Percentiles rank a stretch among this genome's conserved stretches.
These are phyloP conservation scores for Marcusenius ussheri DNA, from an alignment of 2,113 vertebrate species.

Conservation along the genomic window DNA sequence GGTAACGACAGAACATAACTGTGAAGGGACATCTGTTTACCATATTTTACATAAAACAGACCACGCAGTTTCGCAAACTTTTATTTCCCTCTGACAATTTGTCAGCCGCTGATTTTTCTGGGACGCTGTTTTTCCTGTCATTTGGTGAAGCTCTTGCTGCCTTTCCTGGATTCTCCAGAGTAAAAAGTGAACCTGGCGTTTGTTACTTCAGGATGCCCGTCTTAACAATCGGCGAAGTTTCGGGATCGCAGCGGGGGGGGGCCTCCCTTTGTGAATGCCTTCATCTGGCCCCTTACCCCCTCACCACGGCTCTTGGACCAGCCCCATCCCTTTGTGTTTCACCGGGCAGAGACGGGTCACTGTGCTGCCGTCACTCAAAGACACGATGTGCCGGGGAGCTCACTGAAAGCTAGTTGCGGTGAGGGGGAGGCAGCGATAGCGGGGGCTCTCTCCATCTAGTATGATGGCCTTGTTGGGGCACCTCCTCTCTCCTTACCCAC, in stretches of 20 bases:
- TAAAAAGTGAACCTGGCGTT: neutral
- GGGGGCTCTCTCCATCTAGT: neutral
- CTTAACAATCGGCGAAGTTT: constrained; percentile 15
- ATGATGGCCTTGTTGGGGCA: constrained; percentile 33
- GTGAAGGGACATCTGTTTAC: constrained; percentile 74
- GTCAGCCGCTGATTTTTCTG: constrained; percentile 58
- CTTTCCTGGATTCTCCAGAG: neutral
- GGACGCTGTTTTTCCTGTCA: constrained; percentile 54
- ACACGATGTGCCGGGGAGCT: constrained; percentile 53
- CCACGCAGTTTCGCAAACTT: constrained; percentile 48
- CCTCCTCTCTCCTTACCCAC: constrained; percentile 48
- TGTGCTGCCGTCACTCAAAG: constrained; percentile 45
- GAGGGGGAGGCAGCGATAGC: neutral
- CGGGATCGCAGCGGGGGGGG: neutral
- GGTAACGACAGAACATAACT: constrained; percentile 57
- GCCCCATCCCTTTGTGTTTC: constrained; percentile 51
- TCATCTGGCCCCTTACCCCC: constrained; percentile 27
- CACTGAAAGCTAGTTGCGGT: constrained; percentile 47
- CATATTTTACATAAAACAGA: constrained; percentile 56
- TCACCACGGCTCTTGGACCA: constrained; percentile 32
- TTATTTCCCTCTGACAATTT: constrained; percentile 47
- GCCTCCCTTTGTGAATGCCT: constrained; percentile 47
- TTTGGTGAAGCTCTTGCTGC: constrained; percentile 51
- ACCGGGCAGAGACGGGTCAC: constrained; percentile 33
- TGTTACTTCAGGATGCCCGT: constrained; percentile 54